Base-by-base conservation (phyloP, 2,113 vertebrate genomes). In the Acinonyx jubatus region DNA sequence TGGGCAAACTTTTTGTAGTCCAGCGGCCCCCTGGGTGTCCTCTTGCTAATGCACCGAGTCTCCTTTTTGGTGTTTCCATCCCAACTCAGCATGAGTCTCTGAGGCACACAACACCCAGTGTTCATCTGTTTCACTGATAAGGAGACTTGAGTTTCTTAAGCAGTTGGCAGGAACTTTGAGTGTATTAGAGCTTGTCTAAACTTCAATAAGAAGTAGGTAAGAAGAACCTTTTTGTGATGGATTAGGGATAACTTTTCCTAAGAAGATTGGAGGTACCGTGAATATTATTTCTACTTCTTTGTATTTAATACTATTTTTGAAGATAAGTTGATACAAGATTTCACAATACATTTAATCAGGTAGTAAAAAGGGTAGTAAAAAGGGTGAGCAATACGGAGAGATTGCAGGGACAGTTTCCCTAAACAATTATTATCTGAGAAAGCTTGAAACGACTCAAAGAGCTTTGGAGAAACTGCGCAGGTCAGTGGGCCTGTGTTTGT, bases 111-210 rank as follows among this genome's bases (percentile, higher is more conserved):
- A 15, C n/a, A 55, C 33, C 66, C 50, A 63, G 15, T 45, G 25
- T 69, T 89, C 45, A 25, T 76, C 68, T 48, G 0, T 83, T 48
- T 66, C 61, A 27, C 38, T 33, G 61, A 78, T 78, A 68, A 74
- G 66, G 68, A 89, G 78, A 61, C 48, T 79, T 69, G 23, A 45
- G 41, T 84, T 89, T 95, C 52, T 4, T 84, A 65, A 95, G 52
- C 52, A 48, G 3, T 55, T 84, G 79, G 13, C 33, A 80, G 73
- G 50, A 84, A 38, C 29, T 52, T 52, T n/a, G 61, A 89, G 71
- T 89, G 11, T 92, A 69, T 83, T 92, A 95, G n/a, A n/a, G 65
- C 79, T 82, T 85, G 25, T 57, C 74, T 82, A 68, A 87, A 86
- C 68, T 57, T 80, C 81, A 74, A 0, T 91, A 68, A 66, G 74